Conservation (phyloP, 2,113 vertebrate species). For the Callionymus lyra region DNA sequence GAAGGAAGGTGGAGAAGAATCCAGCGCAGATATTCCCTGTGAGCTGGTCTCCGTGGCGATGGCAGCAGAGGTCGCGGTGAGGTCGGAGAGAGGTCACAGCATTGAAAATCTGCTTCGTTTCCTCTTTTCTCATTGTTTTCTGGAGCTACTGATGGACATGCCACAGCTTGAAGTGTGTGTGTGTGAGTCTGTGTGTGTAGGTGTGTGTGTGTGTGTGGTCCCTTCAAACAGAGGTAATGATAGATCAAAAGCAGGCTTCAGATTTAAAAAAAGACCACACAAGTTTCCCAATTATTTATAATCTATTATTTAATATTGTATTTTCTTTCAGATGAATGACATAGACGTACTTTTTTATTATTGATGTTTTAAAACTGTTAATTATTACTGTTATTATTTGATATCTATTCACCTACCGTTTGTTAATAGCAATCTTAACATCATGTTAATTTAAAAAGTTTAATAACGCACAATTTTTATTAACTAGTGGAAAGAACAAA, state of each 20-base stretch:
- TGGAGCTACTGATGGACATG: conserved; percentile 11
- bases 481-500: too few relatives aligned
- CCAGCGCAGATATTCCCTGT: conserved; percentile 1
- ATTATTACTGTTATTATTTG: too few relatives aligned
- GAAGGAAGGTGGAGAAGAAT: conserved; percentile 4
- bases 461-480: too few relatives aligned
- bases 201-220: conserved; percentile 20
- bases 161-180: conserved; percentile 10
- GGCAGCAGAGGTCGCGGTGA: neutral
- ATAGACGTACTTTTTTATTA: too few relatives aligned
- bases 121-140: conserved; percentile 21
- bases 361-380: too few relatives aligned
- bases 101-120: conserved; percentile 5
- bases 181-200: conserved; percentile 16
- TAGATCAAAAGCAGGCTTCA: conserved; percentile 17
- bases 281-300: conserved; percentile 6
- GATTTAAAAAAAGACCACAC: conserved; percentile 19
- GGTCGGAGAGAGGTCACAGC: conserved; percentile 13
- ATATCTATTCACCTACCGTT: too few relatives aligned
- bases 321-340: too few relatives aligned
- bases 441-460: too few relatives aligned
- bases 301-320: too few relatives aligned
- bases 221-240: conserved; percentile 4
- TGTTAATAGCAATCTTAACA: too few relatives aligned
- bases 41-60: conserved; percentile 10